Base-by-base conservation (phyloP, 37 sponge, comb jelly and placozoan genomes). In the Tethya wilhelma region DNA sequence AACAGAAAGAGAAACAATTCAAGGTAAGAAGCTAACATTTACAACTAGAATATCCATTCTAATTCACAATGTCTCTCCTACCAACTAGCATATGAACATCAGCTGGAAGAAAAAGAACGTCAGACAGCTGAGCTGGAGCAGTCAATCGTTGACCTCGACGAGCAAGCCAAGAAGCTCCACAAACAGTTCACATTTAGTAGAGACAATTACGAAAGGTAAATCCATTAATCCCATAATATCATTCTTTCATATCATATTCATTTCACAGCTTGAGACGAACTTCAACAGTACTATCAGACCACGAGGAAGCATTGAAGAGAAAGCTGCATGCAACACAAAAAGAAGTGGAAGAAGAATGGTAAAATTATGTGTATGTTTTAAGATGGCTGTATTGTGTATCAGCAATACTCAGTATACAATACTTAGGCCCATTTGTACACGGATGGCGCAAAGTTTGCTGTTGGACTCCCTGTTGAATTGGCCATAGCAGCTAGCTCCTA, bases 161-260 rank as follows among this genome's bases (percentile, higher is more conserved):
- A 58, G 9, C 63, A 68, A 31, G 56, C 64, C 26, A 53, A 75
- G 32, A 67, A 75, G 32, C 56, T 81, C 8, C 75, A 56, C 59
- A 67, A 75, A 32, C 60, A 73, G 36, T 64, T 74, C 39, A 23
- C 7, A 20, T 34, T 68, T 14, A 74, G 67, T 64, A 67, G 56
- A 58, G 88, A 87, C 11, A 87, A 80, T 28, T 56, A 39, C 38
- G 74, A 79, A 73, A 79, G 81, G 87, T 87, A 67, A 25, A 58
- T 4, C 0, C 28, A 67, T 11, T 0, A 34, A 46, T 12, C 0
- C 37, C 64, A 53, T 74, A 11, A 4, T 45, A 57, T 14, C 11
- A 74, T 30, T 33, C 26, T 40, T 7, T 9, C 6, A 42, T 46
- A 34, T 72, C 37, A 72, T 44, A 30, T 8, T 39, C 33, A 44